Percentiles rank a stretch among this genome's conserved stretches.
phyloP scores from a whole-genome alignment of 1,140 invertebrate genomes.

The Lepidurus couesii region DNA sequence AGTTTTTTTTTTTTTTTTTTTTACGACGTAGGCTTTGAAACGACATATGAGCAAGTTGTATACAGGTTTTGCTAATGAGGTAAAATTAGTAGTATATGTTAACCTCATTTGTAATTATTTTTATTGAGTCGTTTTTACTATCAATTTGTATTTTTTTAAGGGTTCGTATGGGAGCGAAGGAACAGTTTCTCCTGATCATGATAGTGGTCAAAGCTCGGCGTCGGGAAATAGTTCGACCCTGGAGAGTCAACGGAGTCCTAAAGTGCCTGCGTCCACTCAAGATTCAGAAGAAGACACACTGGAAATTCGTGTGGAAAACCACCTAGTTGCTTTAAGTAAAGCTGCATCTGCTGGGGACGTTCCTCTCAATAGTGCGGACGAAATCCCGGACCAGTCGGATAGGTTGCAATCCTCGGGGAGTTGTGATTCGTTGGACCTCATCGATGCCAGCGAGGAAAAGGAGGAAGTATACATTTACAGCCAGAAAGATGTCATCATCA shows the following conservation, averaged over 20 bases:
- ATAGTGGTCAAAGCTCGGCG: conserved; percentile 40
- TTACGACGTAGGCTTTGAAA: too few relatives aligned
- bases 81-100: too few relatives aligned
- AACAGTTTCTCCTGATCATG: conserved; percentile 39
- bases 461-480: conserved; percentile 10
- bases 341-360: not conserved
- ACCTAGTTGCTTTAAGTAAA: not conserved
- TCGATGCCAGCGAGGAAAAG: not conserved
- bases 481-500: conserved; percentile 22
- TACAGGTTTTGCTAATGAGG: too few relatives aligned
- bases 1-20: too few relatives aligned
- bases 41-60: too few relatives aligned
- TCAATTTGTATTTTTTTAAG: conserved; percentile 29
- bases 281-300: not conserved
- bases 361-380: not conserved
- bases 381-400: conserved; percentile 3
- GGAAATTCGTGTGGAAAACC: not conserved
- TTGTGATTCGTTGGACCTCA: conserved; percentile 24
- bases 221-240: conserved; percentile 39
- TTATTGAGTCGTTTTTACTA: not conserved
- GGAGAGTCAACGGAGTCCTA: conserved; percentile 37
- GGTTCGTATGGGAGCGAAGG: conserved; percentile 37
- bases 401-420: conserved; percentile 28
- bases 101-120: not conserved
- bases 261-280: not conserved